Base-by-base conservation (phyloP, 2,888 invertebrate species). In the Pyrrhosoma nymphula region DNA sequence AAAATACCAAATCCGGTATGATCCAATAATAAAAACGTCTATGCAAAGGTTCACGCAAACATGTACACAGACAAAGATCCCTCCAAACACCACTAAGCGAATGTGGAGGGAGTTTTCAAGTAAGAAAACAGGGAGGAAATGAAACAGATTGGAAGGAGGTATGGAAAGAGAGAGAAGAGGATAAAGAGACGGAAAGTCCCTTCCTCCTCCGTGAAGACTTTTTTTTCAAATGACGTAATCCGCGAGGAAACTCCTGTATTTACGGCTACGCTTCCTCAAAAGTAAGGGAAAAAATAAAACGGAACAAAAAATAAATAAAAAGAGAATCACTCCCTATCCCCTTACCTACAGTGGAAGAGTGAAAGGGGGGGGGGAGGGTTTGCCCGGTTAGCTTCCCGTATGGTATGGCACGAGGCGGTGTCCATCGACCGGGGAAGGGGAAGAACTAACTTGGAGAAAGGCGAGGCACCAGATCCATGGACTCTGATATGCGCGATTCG, bases 401-500 rank as follows among this genome's bases (percentile, higher is more conserved):
- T 47, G 47, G 47, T 8, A 47, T 4, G 47, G 47, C 47, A 47
- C 47, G 47, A 47, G 47, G 47, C 47, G 47, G 47, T 8, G 47
- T 8, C 8, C 47, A 4, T 47, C 2, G 4, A 47, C 47, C 8
- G 47, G 8, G 47, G 8, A 8, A 47, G 47, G 47, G 4, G 8
- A 8, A 8, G 47, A 8, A 47, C 2, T 2, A 6, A 69, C 16
- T 23, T n/a, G 69, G 69, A 69, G 69, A n/a, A n/a, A 69, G 69
- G 69, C 12, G 26, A 26, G 69, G 69, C 69, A 69, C 69, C n/a
- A 91, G 93, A 93, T 93, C 93, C 93, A 47, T 75, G 93, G 47
- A 39, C n/a, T 23, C 63, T 47, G 93, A 93, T 93, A 93, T 93
- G 75, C 93, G 55, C 93, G 93, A 93, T 93, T 93, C 93, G 93